phyloP scores from a whole-genome alignment of 2,113 vertebrate genomes.

The Polypterus bichir region DNA sequence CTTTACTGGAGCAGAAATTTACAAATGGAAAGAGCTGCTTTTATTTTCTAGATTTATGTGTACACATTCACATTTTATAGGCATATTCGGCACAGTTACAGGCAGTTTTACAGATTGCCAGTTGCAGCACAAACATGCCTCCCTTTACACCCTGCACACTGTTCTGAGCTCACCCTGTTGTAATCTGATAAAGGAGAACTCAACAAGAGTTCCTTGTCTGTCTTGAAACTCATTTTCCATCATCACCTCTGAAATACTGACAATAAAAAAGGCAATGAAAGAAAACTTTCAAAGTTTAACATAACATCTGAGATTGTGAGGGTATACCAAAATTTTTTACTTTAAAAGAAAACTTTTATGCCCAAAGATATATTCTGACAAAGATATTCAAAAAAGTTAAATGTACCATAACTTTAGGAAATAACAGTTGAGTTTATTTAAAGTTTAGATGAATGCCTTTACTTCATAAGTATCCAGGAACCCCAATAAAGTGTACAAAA shows the following conservation, averaged over 20 bases:
- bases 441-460: no score
- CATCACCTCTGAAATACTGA: constrained; percentile 31
- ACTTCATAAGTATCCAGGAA: no score
- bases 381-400: background rate
- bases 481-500: no score
- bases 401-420: background rate
- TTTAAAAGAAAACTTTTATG: background rate
- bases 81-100: background rate
- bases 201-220: constrained; percentile 13
- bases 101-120: background rate
- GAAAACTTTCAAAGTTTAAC: constrained; percentile 19
- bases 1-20: no score
- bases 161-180: constrained; percentile 8
- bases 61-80: background rate
- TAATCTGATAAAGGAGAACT: constrained; percentile 6
- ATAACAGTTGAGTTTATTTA: no score
- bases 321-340: background rate
- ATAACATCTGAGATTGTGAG: background rate
- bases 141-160: background rate
- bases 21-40: no score
- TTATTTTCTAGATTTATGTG: no score
- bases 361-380: background rate
- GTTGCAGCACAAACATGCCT: background rate
- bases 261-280: constrained; percentile 35
- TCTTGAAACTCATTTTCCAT: constrained; percentile 31